Base-by-base conservation (phyloP, 1,140 invertebrate genomes). In the Drosophila biarmipes region DNA sequence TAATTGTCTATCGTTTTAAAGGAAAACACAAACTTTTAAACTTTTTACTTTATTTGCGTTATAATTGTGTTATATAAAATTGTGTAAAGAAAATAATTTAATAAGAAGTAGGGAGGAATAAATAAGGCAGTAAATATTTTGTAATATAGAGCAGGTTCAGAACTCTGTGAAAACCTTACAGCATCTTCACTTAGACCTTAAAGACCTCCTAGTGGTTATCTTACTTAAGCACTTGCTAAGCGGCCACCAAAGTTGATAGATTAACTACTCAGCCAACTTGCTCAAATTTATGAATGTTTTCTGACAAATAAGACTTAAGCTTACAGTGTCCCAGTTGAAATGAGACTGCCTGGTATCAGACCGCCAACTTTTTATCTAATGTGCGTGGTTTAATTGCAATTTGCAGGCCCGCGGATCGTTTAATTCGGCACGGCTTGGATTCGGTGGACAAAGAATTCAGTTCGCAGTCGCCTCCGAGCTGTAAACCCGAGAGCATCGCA, bases 301-400 rank as follows among this genome's bases (percentile, higher is more conserved):
- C 63, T 24, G 35, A 17, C 58, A 67, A 67, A 64, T 51, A 67
- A 51, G 58, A 63, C 35, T 27, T 67, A 51, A 67, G 45, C 35
- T 35, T 34, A 2, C 42, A 19, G n/a, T 67, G 63, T 67, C 58
- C 63, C 63, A 64, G 45, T 67, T 67, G 8, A 42, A 51, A 51
- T 19, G 5, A 29, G 61, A 66, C 42, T 62, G 43, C 42, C 42
- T 43, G 42, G 14, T n/a, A 6, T 66, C 21, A 66, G 35, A 66
- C 42, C 15, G 17, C 31, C 37, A 10, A 21, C 10, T 53, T 73
- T 51, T 74, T 74, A 63, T 74, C 68, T 55, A 63, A 73, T 46
- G 37, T 54, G 45, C 57, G 69, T 64, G 72, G 54, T 24, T 46
- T 48, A 74, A 74, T 74, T 73, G 72, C 72, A 74, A 74, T 73